These are phyloP conservation scores for Apostichopus japonicus DNA, from an alignment of 35 echinoderm and acorn worm genomes.

Conservation along the genomic window DNA sequence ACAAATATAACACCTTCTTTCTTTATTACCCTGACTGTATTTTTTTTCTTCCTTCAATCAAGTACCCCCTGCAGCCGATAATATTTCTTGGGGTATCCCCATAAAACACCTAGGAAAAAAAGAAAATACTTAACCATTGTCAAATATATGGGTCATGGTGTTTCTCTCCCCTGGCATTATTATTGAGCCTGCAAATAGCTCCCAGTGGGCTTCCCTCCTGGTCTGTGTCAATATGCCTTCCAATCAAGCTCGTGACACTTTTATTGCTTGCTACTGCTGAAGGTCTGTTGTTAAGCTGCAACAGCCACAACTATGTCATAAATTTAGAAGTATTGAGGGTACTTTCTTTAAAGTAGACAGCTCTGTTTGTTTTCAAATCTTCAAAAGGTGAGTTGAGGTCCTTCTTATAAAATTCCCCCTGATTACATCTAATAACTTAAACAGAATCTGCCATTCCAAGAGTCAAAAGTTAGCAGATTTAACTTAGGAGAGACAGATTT, in stretches of 20 bases:
- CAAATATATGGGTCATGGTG: no score
- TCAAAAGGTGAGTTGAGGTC: no score
- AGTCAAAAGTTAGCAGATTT: no score
- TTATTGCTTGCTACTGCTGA: background rate
- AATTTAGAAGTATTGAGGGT: conserved; percentile 15
- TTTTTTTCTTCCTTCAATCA: background rate
- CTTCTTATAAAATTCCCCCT: no score
- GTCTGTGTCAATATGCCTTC: background rate
- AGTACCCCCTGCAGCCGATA: background rate
- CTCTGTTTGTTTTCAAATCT: conserved; percentile 31
- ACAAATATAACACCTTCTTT: background rate
- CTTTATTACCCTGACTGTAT: background rate
- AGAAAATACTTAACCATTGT: no score
- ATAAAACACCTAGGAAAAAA: no score
- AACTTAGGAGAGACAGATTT: no score
- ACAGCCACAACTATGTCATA: conserved; percentile 28
- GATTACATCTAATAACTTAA: no score
- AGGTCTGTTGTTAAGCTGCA: conserved; percentile 4
- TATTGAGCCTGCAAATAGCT: conserved; percentile 12
- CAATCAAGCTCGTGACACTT: conserved; percentile 1
- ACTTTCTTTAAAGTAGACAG: conserved; percentile 2
- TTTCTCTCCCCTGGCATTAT: background rate
- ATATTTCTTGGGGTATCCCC: no score
- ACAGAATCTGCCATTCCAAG: no score
- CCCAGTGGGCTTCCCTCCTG: background rate